phyloP scores from a whole-genome alignment of 2,888 invertebrate species.

The Himalopsyche tibetana region DNA sequence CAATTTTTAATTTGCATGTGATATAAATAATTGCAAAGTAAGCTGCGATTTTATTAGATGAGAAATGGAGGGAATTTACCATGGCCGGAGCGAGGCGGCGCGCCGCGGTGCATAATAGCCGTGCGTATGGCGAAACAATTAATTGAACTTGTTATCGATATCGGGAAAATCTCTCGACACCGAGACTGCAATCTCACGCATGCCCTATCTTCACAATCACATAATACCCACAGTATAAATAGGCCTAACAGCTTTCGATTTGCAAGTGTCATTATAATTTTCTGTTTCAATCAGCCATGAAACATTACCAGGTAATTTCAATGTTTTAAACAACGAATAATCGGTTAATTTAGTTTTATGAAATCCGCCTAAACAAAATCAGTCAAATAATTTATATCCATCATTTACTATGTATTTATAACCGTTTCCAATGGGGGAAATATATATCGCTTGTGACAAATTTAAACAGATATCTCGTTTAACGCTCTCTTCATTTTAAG shows the following conservation, averaged over 20 bases:
- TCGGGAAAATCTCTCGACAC: constrained; percentile 46
- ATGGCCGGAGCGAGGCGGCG: not conserved
- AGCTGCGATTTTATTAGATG: constrained; percentile 19
- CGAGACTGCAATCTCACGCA: constrained; percentile 45
- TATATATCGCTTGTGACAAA: too few relatives aligned
- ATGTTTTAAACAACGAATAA: too few relatives aligned
- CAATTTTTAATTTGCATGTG: constrained; percentile 35
- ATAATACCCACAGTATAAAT: constrained; percentile 4
- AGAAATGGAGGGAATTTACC: constrained; percentile 11
- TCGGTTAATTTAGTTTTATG: too few relatives aligned
- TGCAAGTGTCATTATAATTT: not conserved
- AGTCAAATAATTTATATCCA: too few relatives aligned
- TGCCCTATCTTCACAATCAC: constrained; percentile 32
- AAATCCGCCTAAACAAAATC: too few relatives aligned
- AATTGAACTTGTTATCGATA: constrained; percentile 55
- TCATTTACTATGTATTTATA: too few relatives aligned
- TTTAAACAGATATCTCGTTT: too few relatives aligned
- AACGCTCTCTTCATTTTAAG: too few relatives aligned
- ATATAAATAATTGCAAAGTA: constrained; percentile 25
- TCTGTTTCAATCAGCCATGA: not conserved
- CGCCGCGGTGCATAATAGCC: constrained; percentile 17
- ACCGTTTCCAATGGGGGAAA: too few relatives aligned
- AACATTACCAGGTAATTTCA: too few relatives aligned
- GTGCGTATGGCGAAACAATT: constrained; percentile 47
- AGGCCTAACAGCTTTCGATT: not conserved